A percentile compares a stretch with the other conserved stretches of the same genome.
These are phyloP conservation scores for Acleris holmiana DNA, from an alignment of 2,888 invertebrate species.

Conservation along the genomic window DNA sequence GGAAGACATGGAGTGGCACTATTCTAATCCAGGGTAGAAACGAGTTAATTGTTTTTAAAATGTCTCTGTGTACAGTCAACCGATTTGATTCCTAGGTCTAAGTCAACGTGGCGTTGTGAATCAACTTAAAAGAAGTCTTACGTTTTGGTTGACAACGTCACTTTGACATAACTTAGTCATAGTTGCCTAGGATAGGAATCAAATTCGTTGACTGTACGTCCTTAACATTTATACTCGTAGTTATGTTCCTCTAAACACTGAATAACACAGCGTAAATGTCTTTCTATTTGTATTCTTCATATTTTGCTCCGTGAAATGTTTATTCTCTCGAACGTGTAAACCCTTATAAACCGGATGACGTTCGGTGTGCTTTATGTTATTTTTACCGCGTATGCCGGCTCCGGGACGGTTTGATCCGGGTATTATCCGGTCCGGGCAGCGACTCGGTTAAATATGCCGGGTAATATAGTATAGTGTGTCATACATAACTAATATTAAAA, in stretches of 20 bases:
- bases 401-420: constrained; percentile 16
- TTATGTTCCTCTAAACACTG: not conserved
- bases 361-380: constrained; percentile 3
- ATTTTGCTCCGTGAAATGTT: not conserved
- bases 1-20: too few species aligned
- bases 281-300: not conserved
- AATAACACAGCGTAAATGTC: not conserved
- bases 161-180: too few species aligned
- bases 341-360: not conserved
- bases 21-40: too few species aligned
- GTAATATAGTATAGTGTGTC: not conserved
- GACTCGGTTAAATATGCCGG: constrained; percentile 1
- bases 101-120: too few species aligned
- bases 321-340: not conserved
- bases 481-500: not conserved
- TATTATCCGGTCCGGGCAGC: constrained; percentile 4
- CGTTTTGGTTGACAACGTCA: too few species aligned
- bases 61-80: too few species aligned
- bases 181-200: too few species aligned
- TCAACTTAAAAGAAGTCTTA: too few species aligned
- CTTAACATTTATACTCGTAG: too few species aligned
- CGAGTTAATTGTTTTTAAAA: too few species aligned
- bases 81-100: too few species aligned
- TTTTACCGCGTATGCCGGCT: not conserved
- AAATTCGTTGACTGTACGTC: too few species aligned